phyloP scores from a whole-genome alignment of 2,113 vertebrate genomes.

The Corydoras maculifer region DNA sequence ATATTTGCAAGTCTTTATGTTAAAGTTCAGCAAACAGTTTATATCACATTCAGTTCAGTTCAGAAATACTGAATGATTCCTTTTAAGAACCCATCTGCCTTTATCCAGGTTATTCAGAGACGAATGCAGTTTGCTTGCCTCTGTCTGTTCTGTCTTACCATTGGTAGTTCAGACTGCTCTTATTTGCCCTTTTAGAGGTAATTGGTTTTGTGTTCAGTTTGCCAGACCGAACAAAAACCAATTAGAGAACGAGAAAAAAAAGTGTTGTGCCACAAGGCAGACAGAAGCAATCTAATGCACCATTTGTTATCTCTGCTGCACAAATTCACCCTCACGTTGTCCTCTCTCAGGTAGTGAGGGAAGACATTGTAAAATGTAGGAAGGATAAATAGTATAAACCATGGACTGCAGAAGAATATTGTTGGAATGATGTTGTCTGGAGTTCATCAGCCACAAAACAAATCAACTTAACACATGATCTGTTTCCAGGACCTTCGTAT shows the following conservation, averaged over 20 bases:
- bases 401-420: not conserved
- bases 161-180: slow-evolving; percentile 56
- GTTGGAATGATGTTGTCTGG: not conserved
- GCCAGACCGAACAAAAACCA: slow-evolving; percentile 66
- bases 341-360: not conserved
- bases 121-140: slow-evolving; percentile 35
- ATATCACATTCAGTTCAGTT: not conserved
- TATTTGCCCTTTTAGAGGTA: slow-evolving; percentile 61
- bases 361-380: not conserved
- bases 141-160: slow-evolving; percentile 50
- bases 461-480: not conserved
- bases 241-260: slow-evolving; percentile 54
- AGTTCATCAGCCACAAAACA: slow-evolving; percentile 14
- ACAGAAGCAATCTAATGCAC: slow-evolving; percentile 16
- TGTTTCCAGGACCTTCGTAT: not conserved
- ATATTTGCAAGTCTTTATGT: too few species aligned
- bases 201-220: slow-evolving; percentile 65
- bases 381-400: not conserved
- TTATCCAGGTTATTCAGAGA: not conserved
- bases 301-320: not conserved
- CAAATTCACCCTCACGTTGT: not conserved
- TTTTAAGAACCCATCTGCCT: not conserved
- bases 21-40: too few species aligned
- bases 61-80: not conserved
- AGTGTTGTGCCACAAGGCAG: slow-evolving; percentile 42